Evolutionary conservation across 92 coral and sea anemone genomes (phyloP), one percentile per base, ranked within the genome.

Genomic region (Palythoa grandiflora): DNA sequence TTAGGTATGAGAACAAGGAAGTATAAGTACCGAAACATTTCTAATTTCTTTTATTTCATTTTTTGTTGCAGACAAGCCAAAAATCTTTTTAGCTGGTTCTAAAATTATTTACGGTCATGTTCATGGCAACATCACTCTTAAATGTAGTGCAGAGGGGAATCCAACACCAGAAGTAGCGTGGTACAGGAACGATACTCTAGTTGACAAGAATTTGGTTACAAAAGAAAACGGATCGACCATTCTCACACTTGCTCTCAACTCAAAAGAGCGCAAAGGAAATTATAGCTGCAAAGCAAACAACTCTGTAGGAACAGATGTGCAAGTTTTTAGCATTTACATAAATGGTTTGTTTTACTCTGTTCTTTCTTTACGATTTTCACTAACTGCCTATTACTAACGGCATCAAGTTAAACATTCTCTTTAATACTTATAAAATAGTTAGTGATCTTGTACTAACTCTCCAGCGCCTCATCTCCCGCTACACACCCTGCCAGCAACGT

Each of bases 21-120:
- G 50, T 44, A 44, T 44, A 2, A 44, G 50, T 4, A 15, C 28
- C n/a, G 3, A 15, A 9, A 3, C 11, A 73, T 39, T 73, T 19
- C 40, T 73, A 6, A 16, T 36, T 73, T 73, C 9, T 14, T 73
- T 73, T 20, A 19, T 11, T 75, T 75, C 21, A 40, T 39, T 40
- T 12, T 12, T 3, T 28, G 28, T 53, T 66, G 76, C 85, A 81
- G 86, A 81, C 86, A 81, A 81, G 48, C 86, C 86, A 35, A 28
- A 13, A 8, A 81, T 81, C 17, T 1, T 68, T 44, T 21, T 5
- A 3, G 11, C 17, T 8, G 13, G 40, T 16, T 20, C 86, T 47
- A 12, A 59, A 20, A 35, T n/a, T 40, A 9, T 81, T 20, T 8
- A 48, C 75, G 44, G 9, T 1, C 1, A 7, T 1, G 21, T 81